Base-by-base conservation (phyloP, 2,113 vertebrate genomes). In the Stictonetta naevosa region DNA sequence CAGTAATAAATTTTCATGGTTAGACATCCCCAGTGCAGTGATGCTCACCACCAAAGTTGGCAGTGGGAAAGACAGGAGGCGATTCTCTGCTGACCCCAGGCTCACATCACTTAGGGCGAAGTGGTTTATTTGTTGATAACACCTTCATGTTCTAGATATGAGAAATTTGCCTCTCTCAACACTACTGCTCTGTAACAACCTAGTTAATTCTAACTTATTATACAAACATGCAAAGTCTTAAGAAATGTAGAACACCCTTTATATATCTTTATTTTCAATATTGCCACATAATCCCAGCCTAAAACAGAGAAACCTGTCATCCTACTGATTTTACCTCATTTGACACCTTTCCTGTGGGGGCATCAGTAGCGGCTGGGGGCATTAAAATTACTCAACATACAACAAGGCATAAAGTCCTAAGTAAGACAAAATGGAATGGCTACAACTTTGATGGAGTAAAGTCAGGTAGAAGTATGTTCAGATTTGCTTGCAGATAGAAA, bases 31-130 rank as follows among this genome's bases (percentile, higher is more conserved):
- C 34, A 91, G 44, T 29, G 67, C 1, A 0, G 6, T 11, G 12
- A 46, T 81, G 90, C 83, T 77, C 86, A 86, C 4, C n/a, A 48
- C 29, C 66, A 28, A 82, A 82, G 62, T 83, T 31, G 86, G 59
- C 59, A 55, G 22, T 69, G 40, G 36, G 8, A 73, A 91, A 82
- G 28, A 36, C 36, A 83, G 0, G 2, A 0, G 4, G 36, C 40
- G 11, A 38, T 67, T 48, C 46, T 48, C 40, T 83, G 46, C 10
- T 79, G 76, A 80, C 52, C 36, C 23, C 0, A 1, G 75, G 67
- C 36, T 40, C 34, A 31, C 8, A 15, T 13, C 20, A 33, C 4
- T 33, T 25, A 79, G 17, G 25, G 83, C 8, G 11, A 66, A 77
- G 23, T 23, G 23, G 50, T 50, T 50, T 50, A 23, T 50, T 50